Conservation (phyloP, 2,113 vertebrate species). For the human (Homo sapiens) region GRCh38 chr5:31087001-31087500, state of each 20-base stretch:
- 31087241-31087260: slow-evolving; percentile 74
- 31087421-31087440: slow-evolving; percentile 25
- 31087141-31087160: slow-evolving; percentile 67
- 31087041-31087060: slow-evolving; percentile 10
- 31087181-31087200: slow-evolving; percentile 75
- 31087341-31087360: slow-evolving; percentile 70
- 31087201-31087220: slow-evolving; percentile 77
- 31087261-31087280: slow-evolving; percentile 73
- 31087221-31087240: slow-evolving; percentile 69
- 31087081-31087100: slow-evolving; percentile 47
- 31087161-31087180: slow-evolving; percentile 76
- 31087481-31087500: neutral
- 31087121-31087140: slow-evolving; percentile 58
- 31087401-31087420: slow-evolving; percentile 49
- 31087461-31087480: neutral
- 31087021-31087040: slow-evolving; percentile 65
- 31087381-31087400: slow-evolving; percentile 53
- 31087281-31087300: slow-evolving; percentile 75
- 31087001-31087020: slow-evolving; percentile 61
- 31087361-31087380: slow-evolving; percentile 47
- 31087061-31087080: slow-evolving; percentile 51
- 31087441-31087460: slow-evolving; percentile 56
- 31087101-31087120: slow-evolving; percentile 24
- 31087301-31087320: slow-evolving; percentile 60
- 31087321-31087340: slow-evolving; percentile 50